A percentile compares a stretch with the other conserved stretches of the same genome.
Conservation (phyloP, 2,888 invertebrate genomes). For the Hanleya hanleyi region DNA sequence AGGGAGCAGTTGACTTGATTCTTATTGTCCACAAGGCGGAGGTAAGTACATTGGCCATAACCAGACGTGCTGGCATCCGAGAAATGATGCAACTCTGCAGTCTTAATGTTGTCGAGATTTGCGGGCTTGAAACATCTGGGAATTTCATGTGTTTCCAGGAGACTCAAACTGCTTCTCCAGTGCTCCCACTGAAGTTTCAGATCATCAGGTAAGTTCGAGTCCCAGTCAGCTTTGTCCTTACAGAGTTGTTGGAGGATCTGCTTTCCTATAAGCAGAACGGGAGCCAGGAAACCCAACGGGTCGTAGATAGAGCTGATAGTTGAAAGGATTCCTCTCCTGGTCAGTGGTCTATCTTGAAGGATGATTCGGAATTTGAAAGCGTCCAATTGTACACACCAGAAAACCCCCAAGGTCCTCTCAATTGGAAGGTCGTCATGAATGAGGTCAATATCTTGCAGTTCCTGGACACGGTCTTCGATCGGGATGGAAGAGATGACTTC, state of each 20-base stretch:
- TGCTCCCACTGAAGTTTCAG: constrained; percentile 21
- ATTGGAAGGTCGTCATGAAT: constrained; percentile 12
- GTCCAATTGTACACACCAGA: constrained; percentile 22
- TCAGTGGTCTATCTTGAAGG: background rate
- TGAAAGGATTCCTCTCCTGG: constrained; percentile 17
- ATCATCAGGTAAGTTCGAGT: constrained; percentile 21
- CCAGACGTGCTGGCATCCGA: constrained; percentile 19
- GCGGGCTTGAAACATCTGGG: constrained; percentile 15
- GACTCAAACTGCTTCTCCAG: too few relatives aligned
- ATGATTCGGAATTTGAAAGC: constrained; percentile 14
- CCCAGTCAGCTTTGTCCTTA: constrained; percentile 20
- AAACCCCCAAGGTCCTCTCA: constrained; percentile 28
- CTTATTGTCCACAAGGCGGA: background rate
- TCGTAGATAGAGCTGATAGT: constrained; percentile 23
- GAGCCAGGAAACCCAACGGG: constrained; percentile 31
- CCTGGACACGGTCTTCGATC: constrained; percentile 29
- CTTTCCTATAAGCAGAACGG: constrained; percentile 26
- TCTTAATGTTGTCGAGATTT: constrained; percentile 8
- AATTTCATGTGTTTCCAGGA: background rate
- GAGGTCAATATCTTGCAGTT: constrained; percentile 1
- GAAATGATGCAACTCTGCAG: constrained; percentile 25
- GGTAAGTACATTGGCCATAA: constrained; percentile 10
- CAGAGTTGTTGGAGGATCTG: constrained; percentile 30
- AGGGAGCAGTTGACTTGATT: constrained; percentile 27
- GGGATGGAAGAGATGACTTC: constrained; percentile 31